Evolutionary conservation across 1,140 invertebrate species (phyloP), one percentile per base, ranked within the genome.

Genomic region (Calephelis virginiensis): DNA sequence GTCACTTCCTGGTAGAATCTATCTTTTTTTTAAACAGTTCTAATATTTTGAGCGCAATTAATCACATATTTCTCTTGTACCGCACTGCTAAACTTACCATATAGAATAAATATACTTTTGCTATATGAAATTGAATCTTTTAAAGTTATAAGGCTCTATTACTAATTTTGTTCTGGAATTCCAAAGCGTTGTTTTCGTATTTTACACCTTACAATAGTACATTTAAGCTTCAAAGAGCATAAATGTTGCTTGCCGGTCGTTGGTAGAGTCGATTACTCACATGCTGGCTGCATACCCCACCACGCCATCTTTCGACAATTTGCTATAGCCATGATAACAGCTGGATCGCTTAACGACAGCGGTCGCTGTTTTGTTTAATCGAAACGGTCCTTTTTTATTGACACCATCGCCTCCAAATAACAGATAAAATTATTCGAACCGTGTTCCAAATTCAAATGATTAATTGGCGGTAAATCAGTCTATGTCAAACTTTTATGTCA

Each of bases 331-430:
- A 71, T 61, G 73, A 74, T 64, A 69, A 78, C 76, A 78, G 74
- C 74, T 72, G 73, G 83, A 83, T 85, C 82, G 83, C 85, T 73
- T 77, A 74, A 81, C 81, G 78, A 89, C 86, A 70, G 77, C 50
- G 46, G 64, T 65, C 63, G 63, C 72, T 71, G 70, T 69, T 77
- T 81, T 76, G 86, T 85, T 88, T 83, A 77, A 84, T 89, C 86
- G 81, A 74, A 88, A 53, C 40, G 47, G 63, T 53, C 17, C 37
- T 37, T 56, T 56, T 53, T 17, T 53, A 17, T 53, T 50, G 28
- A 45, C 38, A 53, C 63, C 14, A 48, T 56, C 50, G 63, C 49
- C 37, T 17, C 37, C 6, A 46, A 37, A 43, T 53, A 56, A 62
- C 40, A 47, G 14, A 9, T 28, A 47, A 14, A 46, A 14, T 40